Evolutionary conservation across 2,888 invertebrate species (phyloP).

Genomic region (Hartigia nigra): DNA sequence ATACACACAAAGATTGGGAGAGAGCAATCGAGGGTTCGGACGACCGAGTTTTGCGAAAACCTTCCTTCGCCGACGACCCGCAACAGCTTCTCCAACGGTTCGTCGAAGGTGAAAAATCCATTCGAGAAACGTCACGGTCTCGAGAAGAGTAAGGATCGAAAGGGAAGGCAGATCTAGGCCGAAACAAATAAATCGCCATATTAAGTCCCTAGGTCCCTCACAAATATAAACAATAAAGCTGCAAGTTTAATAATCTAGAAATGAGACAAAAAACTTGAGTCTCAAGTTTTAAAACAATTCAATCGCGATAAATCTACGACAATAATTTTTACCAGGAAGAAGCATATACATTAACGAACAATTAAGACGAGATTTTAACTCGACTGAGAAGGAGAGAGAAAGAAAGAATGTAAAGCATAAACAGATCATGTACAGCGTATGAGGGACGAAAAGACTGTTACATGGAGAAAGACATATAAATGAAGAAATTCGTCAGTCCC

Average conservation of each 20-base stretch:
- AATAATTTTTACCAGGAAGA: background rate
- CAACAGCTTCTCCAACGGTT: background rate
- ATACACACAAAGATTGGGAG: conserved; percentile 37
- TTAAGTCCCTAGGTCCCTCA: background rate
- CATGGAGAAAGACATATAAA: background rate
- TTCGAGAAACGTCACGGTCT: background rate
- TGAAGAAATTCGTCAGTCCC: conserved; percentile 22
- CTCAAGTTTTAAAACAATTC: background rate
- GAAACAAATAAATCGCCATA: background rate
- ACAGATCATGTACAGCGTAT: background rate
- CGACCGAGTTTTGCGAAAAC: background rate
- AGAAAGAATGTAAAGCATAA: background rate
- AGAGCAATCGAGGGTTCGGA: conserved; percentile 37
- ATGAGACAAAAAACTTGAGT: background rate
- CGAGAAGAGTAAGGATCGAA: background rate
- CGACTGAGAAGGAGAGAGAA: background rate
- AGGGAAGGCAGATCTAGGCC: background rate
- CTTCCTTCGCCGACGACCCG: background rate
- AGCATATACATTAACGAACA: background rate
- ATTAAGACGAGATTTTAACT: background rate
- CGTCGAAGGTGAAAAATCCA: background rate
- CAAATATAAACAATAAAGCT: background rate
- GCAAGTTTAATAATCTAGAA: background rate
- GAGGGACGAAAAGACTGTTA: background rate
- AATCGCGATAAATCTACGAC: background rate